Evolutionary conservation across 2,797 vertebrate genomes (phyloP), one percentile per base, ranked within the genome.

Genomic region (Karalla daura): DNA sequence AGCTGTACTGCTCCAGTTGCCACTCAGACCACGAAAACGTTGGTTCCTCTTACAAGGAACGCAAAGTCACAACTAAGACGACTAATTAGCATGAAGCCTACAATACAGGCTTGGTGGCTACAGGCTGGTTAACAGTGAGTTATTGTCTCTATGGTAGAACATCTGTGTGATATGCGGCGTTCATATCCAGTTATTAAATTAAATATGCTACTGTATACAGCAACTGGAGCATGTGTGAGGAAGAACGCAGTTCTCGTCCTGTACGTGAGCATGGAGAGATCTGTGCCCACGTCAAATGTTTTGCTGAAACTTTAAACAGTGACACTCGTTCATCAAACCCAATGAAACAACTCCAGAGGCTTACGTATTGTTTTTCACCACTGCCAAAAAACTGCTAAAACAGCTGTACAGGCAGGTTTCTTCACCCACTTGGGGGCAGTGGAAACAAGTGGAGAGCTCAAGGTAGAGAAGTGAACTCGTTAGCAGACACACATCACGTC

Each of bases 61-160:
- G n/a, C n/a, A n/a, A n/a, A n/a, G n/a, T n/a, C n/a, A n/a, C n/a
- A n/a, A n/a, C n/a, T n/a, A n/a, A n/a, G n/a, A n/a, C n/a, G n/a
- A n/a, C n/a, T n/a, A n/a, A n/a, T n/a, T n/a, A n/a, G n/a, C n/a
- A n/a, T n/a, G n/a, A n/a, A n/a, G n/a, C n/a, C n/a, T n/a, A n/a
- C n/a, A n/a, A n/a, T n/a, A n/a, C n/a, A n/a, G n/a, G n/a, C n/a
- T n/a, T n/a, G n/a, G 65, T 30, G 30, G 32, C 25, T n/a, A 33
- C 59, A 43, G n/a, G 63, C 52, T 49, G 76, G 54, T 71, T 77
- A 64, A 41, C 21, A 41, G 54, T 69, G 66, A 81, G 51, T 77
- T 76, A 83, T 80, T 33, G 27, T 78, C 63, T n/a, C 49, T n/a
- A n/a, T n/a, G 52, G 33, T 64, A 65, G 72, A 24, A 76, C 64